phyloP scores from a whole-genome alignment of 1,140 invertebrate species.

The Drosophila sp. region DNA sequence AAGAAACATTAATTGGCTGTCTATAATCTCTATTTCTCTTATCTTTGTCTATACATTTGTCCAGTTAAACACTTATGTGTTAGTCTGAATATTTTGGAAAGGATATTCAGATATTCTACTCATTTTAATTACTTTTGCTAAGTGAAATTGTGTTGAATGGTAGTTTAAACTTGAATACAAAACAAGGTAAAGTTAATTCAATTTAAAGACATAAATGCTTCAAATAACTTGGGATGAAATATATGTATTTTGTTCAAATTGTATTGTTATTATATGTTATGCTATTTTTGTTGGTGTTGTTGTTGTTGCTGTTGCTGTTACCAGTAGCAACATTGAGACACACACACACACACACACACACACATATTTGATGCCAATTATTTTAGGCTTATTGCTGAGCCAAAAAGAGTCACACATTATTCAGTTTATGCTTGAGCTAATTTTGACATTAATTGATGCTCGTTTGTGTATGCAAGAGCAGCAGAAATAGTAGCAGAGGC shows the following conservation, averaged over 20 bases:
- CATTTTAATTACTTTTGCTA: no score
- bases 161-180: no score
- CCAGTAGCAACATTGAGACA: slow-evolving; percentile 11
- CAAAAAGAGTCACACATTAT: slow-evolving; percentile 48
- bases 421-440: slow-evolving; percentile 57
- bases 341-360: neutral
- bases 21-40: no score
- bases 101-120: no score
- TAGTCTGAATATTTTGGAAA: no score
- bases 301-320: slow-evolving; percentile 39
- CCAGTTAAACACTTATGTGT: no score
- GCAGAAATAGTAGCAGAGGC: slow-evolving; percentile 29
- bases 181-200: no score
- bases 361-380: slow-evolving; percentile 57
- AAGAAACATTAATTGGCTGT: no score
- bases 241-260: neutral
- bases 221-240: no score
- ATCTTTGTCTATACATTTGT: no score
- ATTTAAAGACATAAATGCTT: no score
- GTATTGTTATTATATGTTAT: neutral
- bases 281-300: neutral
- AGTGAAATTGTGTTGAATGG: no score
- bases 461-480: slow-evolving; percentile 41
- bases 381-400: slow-evolving; percentile 29
- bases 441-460: slow-evolving; percentile 34